Base-by-base conservation (phyloP, 2,113 vertebrate species). In the Gorilla gorilla region DNA sequence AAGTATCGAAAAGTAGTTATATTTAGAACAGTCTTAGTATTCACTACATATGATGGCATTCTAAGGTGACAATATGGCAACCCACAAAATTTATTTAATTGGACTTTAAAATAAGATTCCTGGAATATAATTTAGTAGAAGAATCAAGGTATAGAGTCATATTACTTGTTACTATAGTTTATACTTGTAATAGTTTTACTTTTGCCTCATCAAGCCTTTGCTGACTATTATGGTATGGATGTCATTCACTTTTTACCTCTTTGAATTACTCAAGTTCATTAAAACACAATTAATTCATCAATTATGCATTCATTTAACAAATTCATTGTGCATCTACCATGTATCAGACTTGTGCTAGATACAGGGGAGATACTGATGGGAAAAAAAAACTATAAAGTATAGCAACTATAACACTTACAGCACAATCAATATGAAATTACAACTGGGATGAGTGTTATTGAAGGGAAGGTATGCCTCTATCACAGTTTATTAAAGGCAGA, bases 31-130 rank as follows among this genome's bases (percentile, higher is more conserved):
- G 11, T 73, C 61, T 95, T 89, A 90, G 68, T 78, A 78, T 93
- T 91, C 43, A 52, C 35, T 89, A 38, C 11, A 38, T 5, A 20
- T 38, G 17, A 38, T 57, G 80, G 22, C 55, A 66, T 86, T 89
- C 50, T 80, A 88, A 96, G 35, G 64, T 81, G 82, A 94, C 50
- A 72, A 52, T 88, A 50, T 66, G 82, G 52, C 32, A 89, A 75
- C 32, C 66, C 38, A 43, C 45, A 82, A 20, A 55, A 38, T 94
- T 91, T 94, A 38, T 89, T 96, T 90, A 94, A 70, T 32, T 91
- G 86, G 52, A 88, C 22, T 86, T 93, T 57, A 97, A 78, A 92
- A 45, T 89, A 85, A 93, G 64, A 79, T 87, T 64, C 79, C n/a
- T 68, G 25, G 55, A 87, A 92, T 87, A 70, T 20, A 64, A 38